These are phyloP conservation scores for Agrotis clavis DNA, from an alignment of 2,888 invertebrate genomes.

Conservation along the genomic window DNA sequence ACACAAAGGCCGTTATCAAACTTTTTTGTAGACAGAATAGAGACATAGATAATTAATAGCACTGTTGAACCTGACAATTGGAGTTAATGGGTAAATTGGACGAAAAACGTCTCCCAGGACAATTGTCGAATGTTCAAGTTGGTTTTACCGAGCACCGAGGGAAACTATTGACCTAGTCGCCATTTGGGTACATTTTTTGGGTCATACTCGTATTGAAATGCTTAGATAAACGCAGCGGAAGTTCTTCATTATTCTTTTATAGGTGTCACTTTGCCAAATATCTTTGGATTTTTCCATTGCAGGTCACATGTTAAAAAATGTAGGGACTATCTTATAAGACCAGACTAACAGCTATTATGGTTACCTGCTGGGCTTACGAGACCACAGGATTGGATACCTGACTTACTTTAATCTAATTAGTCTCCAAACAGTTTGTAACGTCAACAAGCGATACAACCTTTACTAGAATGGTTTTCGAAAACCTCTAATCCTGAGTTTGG, in stretches of 20 bases:
- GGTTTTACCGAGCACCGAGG: constrained; percentile 43
- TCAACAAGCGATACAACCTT: not conserved
- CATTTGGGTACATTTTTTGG: constrained; percentile 1
- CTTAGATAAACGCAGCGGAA: not conserved
- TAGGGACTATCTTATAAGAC: not conserved
- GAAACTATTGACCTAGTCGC: constrained; percentile 40
- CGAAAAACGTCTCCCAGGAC: constrained; percentile 70
- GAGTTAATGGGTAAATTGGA: constrained; percentile 77
- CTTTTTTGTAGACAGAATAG: constrained; percentile 56
- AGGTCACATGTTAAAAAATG: not conserved
- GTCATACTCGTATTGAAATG: not conserved
- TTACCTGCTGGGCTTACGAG: not conserved
- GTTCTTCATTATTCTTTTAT: not conserved
- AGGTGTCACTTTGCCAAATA: not conserved
- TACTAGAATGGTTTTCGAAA: constrained; percentile 23
- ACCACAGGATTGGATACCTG: not conserved
- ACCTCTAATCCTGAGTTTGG: not conserved
- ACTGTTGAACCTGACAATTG: constrained; percentile 76
- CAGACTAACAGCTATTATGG: not conserved
- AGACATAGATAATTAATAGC: constrained; percentile 70
- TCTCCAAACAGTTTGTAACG: constrained; percentile 11
- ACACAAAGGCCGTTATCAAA: constrained; percentile 46
- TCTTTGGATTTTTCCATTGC: not conserved
- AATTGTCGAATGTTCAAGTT: constrained; percentile 63
- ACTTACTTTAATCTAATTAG: not conserved